phyloP scores from a whole-genome alignment of 2,888 invertebrate genomes.

The Merodon equestris region DNA sequence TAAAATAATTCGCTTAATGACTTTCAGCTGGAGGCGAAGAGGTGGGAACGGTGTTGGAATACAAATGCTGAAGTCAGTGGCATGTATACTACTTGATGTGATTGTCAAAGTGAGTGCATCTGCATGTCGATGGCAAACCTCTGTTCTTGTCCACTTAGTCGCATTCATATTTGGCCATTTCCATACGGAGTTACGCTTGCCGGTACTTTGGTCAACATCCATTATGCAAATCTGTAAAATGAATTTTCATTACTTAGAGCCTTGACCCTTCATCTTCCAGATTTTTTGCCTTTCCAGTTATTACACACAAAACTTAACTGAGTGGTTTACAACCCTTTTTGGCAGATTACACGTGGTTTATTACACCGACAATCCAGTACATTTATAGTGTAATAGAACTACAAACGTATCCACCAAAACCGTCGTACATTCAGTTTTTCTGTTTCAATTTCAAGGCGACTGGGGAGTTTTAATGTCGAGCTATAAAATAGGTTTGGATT shows the following conservation, averaged over 20 bases:
- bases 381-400: neutral
- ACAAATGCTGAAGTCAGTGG: neutral
- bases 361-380: conserved; percentile 15
- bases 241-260: conserved; percentile 12
- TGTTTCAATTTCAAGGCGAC: neutral
- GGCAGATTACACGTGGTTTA: conserved; percentile 46
- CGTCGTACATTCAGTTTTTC: neutral
- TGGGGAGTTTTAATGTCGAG: conserved; percentile 1
- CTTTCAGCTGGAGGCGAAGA: conserved; percentile 8
- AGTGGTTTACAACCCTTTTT: conserved; percentile 51
- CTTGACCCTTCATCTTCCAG: conserved; percentile 6
- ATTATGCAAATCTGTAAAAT: conserved; percentile 45
- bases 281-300: conserved; percentile 10
- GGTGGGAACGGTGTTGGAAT: conserved; percentile 8
- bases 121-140: neutral
- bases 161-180: neutral
- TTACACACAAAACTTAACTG: conserved; percentile 21
- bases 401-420: neutral
- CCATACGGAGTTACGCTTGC: neutral
- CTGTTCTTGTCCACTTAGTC: too few species aligned
- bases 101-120: neutral
- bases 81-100: neutral
- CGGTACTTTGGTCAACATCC: conserved; percentile 24
- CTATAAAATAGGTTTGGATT: conserved; percentile 17
- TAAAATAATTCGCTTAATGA: conserved; percentile 44